Evolutionary conservation across 2,113 vertebrate species (phyloP), one percentile per base, ranked within the genome.

Genomic region (Fukomys damarensis): DNA sequence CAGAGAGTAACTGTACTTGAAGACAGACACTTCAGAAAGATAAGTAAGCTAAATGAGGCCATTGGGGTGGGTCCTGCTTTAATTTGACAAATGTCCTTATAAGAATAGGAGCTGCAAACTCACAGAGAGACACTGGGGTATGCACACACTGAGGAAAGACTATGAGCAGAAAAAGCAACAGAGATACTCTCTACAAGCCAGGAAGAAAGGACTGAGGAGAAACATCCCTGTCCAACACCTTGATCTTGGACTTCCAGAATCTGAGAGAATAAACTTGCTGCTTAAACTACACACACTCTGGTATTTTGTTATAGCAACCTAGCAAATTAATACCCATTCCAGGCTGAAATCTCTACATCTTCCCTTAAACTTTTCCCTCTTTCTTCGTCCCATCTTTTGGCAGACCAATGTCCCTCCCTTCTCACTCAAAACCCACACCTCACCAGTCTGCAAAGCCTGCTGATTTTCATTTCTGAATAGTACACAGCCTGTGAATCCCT

Each of bases 191-290:
- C 54, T 59, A 19, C 11, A 52, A 86, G 43, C 74, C 35, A 74
- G 43, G 54, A 77, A 35, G 30, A 89, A 61, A 93, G 56, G 17
- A 12, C 61, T 84, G 20, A 16, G 56, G 43, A 66, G 20, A 95
- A 61, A 16, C 41, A 93, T 38, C 54, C n/a, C 43, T 61, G 6
- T 41, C 32, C 14, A 14, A 41, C 16, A 74, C 49, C 32, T 74
- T 79, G 66, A 43, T 65, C 66, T 81, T 86, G 24, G 61, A 68
- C 65, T 91, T 94, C 26, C 16, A 72, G 30, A 95, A 54, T 49
- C 26, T n/a, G 7, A 43, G n/a, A 24, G 38, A 84, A 83, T 74
- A 35, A 20, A 52, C 32, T n/a, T 49, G 7, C 30, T 81, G 35
- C 11, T 90, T 43, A 83, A 87, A 17, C 17, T 43, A 38, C 4